A percentile compares a stretch with the other conserved stretches of the same genome.
Evolutionary conservation across 1,140 invertebrate species (phyloP).

Genomic region (Idris sp.): DNA sequence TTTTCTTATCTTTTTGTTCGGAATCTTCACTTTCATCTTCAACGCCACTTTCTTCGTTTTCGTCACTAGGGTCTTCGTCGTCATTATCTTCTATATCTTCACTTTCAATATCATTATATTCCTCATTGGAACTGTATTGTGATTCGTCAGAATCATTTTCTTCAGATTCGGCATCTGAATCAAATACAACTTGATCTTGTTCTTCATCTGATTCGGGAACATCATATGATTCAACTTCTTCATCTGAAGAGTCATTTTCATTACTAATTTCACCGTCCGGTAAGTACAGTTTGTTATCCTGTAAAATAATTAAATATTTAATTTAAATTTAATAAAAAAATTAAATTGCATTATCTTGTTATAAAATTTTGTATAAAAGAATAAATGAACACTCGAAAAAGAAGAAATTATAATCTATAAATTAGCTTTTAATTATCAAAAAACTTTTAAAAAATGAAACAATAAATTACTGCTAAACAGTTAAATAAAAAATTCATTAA

Average conservation of each 20-base stretch:
- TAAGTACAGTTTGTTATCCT: slow-evolving; percentile 68
- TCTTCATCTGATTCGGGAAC: slow-evolving; percentile 78
- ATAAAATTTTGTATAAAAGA: too few species aligned
- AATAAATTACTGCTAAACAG: too few species aligned
- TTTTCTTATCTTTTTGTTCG: slow-evolving; percentile 35
- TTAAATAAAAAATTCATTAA: too few species aligned
- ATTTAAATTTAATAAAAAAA: too few species aligned
- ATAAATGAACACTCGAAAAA: too few species aligned
- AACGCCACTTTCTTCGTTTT: neutral
- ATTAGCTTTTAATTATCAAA: too few species aligned
- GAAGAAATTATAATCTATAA: too few species aligned
- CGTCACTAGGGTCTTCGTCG: slow-evolving; percentile 20
- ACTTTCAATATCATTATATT: slow-evolving; percentile 45
- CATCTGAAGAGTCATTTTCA: slow-evolving; percentile 79
- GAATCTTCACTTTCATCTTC: neutral
- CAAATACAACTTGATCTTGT: slow-evolving; percentile 69
- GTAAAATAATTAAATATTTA: too few species aligned
- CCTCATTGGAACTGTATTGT: slow-evolving; percentile 31
- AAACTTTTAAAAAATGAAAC: too few species aligned
- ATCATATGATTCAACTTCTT: slow-evolving; percentile 75
- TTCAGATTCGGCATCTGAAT: slow-evolving; percentile 76
- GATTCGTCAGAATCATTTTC: slow-evolving; percentile 60
- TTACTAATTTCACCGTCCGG: slow-evolving; percentile 74
- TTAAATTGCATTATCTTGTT: too few species aligned
- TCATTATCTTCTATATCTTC: slow-evolving; percentile 61